Base-by-base conservation (phyloP, 2,797 vertebrate species). In the Mormyrops attenuatus region DNA sequence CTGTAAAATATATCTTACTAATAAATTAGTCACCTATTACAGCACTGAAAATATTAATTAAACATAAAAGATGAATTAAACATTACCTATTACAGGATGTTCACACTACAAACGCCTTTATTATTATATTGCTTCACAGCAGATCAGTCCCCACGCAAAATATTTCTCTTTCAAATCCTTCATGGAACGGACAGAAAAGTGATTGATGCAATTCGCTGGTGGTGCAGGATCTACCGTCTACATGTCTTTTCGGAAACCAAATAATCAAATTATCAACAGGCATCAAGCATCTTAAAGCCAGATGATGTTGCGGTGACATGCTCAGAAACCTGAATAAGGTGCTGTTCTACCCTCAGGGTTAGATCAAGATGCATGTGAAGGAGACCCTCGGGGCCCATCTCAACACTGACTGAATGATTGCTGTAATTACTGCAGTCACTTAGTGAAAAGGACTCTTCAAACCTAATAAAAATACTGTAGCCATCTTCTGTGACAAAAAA, bases 371-470 rank as follows among this genome's bases (percentile, higher is more conserved):
- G 77, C 41, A 47, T n/a, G 41, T 9, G 17, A n/a, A 34, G 13
- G 20, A 44, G 17, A 9, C 38, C 41, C 41, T 77, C 1, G 2
- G 38, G 41, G 7, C 38, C 77, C 1, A 82, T 44, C 8, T 20
- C 3, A 34, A 82, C 5, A 47, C 77, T 11, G 77, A 82, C 20
- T n/a, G 77, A 47, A 47, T 82, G 77, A 44, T 82, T 22, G 20
- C 41, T 82, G 77, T 47, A 82, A 82, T 82, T 82, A 82, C 17
- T 82, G 41, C 77, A 44, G 38, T 82, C 77, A n/a, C 38, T 82
- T 82, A 82, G 41, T 82, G 77, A 82, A 44, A 82, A 82, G 77
- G 17, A 82, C 77, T 82, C 77, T 82, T 47, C 17, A 82, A 22
- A 3, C 41, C 77, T 82, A 82, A 82, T 44, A 82, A 82, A 80